Evolutionary conservation across 2,113 vertebrate species (phyloP).

Genomic region (Hassar affinis): DNA sequence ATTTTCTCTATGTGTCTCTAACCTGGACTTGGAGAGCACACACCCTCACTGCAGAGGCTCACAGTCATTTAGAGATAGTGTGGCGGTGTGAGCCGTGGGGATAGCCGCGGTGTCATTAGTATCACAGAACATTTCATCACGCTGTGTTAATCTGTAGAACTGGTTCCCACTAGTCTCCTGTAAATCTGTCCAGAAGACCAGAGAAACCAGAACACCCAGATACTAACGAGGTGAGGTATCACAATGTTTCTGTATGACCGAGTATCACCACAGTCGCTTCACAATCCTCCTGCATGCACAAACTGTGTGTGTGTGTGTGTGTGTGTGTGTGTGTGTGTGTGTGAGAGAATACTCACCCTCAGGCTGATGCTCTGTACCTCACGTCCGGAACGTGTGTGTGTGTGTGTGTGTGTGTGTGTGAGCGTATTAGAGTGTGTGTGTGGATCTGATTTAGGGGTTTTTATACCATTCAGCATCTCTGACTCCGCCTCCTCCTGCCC

Average conservation of each 20-base stretch:
- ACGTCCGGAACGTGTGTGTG: constrained; percentile 57
- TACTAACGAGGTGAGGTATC: not conserved
- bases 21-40: not conserved
- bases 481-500: constrained; percentile 67
- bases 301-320: not conserved
- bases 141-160: not conserved
- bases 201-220: not conserved
- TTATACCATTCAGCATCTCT: constrained; percentile 33
- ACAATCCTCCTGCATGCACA: not conserved
- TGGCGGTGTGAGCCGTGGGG: not conserved
- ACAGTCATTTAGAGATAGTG: not conserved
- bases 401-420: constrained; percentile 69
- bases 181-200: not conserved
- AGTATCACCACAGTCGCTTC: not conserved
- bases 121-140: not conserved
- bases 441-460: constrained; percentile 43
- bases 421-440: constrained; percentile 63
- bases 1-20: not conserved
- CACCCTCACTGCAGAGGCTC: not conserved
- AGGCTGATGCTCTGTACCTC: constrained; percentile 66
- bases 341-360: constrained; percentile 69
- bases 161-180: not conserved
- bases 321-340: not conserved
- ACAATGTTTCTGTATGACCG: not conserved
- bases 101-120: not conserved